Conservation (phyloP, 2,113 vertebrate species). For the Microtus montanus region DNA sequence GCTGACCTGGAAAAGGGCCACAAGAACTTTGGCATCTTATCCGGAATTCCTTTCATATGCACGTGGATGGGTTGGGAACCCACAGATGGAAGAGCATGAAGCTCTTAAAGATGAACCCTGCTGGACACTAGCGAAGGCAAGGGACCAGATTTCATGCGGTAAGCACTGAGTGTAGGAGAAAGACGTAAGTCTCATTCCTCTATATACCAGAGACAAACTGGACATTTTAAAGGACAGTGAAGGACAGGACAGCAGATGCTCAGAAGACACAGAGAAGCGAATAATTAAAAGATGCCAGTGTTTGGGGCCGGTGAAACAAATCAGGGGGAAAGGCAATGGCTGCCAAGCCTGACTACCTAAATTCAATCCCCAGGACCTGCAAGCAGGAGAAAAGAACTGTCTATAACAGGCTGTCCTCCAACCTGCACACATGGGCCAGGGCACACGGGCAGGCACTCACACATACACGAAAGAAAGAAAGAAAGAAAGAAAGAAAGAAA, state of each 20-base stretch:
- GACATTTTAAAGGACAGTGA: background rate
- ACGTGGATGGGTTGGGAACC: background rate
- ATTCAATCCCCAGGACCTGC: background rate
- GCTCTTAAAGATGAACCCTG: background rate
- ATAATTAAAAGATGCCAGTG: background rate
- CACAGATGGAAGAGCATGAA: background rate
- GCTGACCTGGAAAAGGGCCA: background rate
- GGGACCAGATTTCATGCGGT: background rate
- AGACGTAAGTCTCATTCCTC: background rate
- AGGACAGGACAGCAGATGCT: background rate
- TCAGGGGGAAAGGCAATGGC: background rate
- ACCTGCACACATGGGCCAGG: no score
- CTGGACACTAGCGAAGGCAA: background rate
- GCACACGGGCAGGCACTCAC: background rate
- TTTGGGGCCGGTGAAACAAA: background rate
- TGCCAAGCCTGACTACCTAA: background rate
- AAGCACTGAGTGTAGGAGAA: background rate
- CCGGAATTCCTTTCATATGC: background rate
- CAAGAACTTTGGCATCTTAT: background rate
- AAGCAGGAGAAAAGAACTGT: background rate
- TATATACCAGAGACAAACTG: background rate
- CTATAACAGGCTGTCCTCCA: background rate
- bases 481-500: background rate
- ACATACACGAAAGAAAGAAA: background rate
- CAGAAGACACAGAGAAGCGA: background rate